Conservation (phyloP, 1,140 invertebrate species). For the Arion vulgaris region DNA sequence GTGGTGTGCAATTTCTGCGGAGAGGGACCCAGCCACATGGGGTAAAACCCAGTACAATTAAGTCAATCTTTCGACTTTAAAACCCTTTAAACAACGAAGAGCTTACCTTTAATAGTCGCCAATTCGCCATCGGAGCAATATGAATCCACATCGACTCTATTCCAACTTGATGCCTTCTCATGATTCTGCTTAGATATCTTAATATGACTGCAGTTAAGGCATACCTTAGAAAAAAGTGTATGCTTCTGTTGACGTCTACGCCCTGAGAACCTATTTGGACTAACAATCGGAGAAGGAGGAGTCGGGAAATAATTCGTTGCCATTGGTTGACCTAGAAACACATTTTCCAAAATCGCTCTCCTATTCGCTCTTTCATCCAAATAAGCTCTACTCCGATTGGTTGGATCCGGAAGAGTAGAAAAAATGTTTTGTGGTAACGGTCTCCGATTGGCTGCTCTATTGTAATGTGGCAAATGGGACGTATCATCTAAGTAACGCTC, state of each 20-base stretch:
- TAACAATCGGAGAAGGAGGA: neutral
- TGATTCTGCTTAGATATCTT: neutral
- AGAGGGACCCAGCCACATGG: too few species aligned
- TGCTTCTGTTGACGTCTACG: neutral
- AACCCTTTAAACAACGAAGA: too few species aligned
- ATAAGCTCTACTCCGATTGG: constrained; percentile 13
- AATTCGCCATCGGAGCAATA: constrained; percentile 23
- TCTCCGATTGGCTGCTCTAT: constrained; percentile 31
- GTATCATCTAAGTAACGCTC: constrained; percentile 18
- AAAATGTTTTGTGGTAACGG: constrained; percentile 25
- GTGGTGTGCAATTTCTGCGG: too few species aligned
- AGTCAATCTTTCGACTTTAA: too few species aligned
- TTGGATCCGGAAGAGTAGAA: constrained; percentile 29
- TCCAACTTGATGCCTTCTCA: neutral
- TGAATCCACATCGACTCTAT: constrained; percentile 9
- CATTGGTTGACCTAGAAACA: constrained; percentile 25
- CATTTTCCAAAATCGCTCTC: constrained; percentile 23
- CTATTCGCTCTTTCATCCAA: neutral
- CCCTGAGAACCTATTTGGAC: neutral
- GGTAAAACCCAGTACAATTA: too few species aligned
- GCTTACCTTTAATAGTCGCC: neutral
- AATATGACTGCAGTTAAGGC: constrained; percentile 23
- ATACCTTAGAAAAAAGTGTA: constrained; percentile 23
- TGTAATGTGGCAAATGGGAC: constrained; percentile 1
- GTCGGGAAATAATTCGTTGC: constrained; percentile 6